Evolutionary conservation across 2,888 invertebrate genomes (phyloP), one percentile per base, ranked within the genome.

Genomic region (Apeira syringaria): DNA sequence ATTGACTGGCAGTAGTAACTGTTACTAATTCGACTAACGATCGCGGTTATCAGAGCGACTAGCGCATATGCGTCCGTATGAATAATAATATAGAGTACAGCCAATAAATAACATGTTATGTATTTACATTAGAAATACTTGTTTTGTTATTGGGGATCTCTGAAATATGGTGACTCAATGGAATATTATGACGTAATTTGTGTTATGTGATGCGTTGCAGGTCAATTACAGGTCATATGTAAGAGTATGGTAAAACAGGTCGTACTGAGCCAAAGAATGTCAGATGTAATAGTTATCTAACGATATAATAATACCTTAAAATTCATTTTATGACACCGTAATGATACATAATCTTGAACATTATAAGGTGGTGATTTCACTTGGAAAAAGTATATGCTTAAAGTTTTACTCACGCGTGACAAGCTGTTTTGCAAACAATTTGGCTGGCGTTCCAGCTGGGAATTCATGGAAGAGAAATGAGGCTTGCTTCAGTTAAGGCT

Each of bases 351-450:
- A 15, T 4, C 4, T 15, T n/a, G n/a, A n/a, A n/a, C n/a, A n/a
- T 15, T 15, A 2, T 15, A 2, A 15, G 3, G 15, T 15, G 15
- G 3, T 15, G 15, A 15, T 15, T 15, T 15, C 15, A 15, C 15
- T n/a, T n/a, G n/a, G n/a, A n/a, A 15, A 4, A 15, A 15, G 15
- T 15, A 15, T 15, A 15, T 3, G 15, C 2, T 15, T 15, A 15
- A 15, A 15, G 4, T 15, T 2, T 15, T 15, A 15, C 4, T 15
- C 15, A 15, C 38, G 31, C 7, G 30, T 30, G 29, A 15, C 34
- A 47, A 47, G 15, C 17, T 24, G 32, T 48, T 36, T 48, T 37
- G 31, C 34, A 24, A 42, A 42, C 13, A 30, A 42, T 39, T 47
- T 48, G 40, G 45, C 47, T 33, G 20, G 18, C 29, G 9, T 43